phyloP scores from a whole-genome alignment of 2,888 invertebrate genomes.

The Sarcophaga variegata region DNA sequence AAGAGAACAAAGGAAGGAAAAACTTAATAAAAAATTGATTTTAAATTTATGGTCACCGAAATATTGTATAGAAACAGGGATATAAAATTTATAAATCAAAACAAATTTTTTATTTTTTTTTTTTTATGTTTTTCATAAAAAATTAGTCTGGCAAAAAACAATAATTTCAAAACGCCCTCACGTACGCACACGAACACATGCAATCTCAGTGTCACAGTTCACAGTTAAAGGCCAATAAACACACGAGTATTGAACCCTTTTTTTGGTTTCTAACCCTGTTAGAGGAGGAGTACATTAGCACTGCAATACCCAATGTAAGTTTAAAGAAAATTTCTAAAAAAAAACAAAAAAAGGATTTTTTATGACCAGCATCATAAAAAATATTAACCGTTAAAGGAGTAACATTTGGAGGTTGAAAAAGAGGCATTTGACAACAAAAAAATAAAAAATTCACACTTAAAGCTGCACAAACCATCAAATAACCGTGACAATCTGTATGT shows the following conservation, averaged over 20 bases:
- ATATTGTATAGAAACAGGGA: background rate
- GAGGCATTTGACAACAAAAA: constrained; percentile 3
- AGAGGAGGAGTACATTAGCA: no score
- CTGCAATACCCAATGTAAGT: no score
- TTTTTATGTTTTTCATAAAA: constrained; percentile 59
- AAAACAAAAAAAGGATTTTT: constrained; percentile 43
- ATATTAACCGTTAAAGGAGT: constrained; percentile 13
- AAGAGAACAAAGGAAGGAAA: constrained; percentile 43
- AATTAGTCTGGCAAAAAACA: constrained; percentile 54
- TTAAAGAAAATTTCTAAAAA: no score
- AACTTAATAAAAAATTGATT: constrained; percentile 15
- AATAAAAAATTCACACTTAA: constrained; percentile 5
- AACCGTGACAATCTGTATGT: no score
- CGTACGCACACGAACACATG: constrained; percentile 11
- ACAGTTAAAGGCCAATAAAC: no score
- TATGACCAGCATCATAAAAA: constrained; percentile 53
- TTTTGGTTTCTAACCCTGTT: no score
- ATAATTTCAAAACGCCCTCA: background rate
- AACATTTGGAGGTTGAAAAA: constrained; percentile 32
- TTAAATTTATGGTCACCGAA: background rate
- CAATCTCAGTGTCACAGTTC: constrained; percentile 13
- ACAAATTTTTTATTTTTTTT: background rate
- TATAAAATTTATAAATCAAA: constrained; percentile 68
- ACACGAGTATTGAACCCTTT: no score
- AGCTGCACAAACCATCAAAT: no score